These are phyloP conservation scores for Lepidotrigona ventralis DNA, from an alignment of 1,140 invertebrate genomes.

Conservation along the genomic window DNA sequence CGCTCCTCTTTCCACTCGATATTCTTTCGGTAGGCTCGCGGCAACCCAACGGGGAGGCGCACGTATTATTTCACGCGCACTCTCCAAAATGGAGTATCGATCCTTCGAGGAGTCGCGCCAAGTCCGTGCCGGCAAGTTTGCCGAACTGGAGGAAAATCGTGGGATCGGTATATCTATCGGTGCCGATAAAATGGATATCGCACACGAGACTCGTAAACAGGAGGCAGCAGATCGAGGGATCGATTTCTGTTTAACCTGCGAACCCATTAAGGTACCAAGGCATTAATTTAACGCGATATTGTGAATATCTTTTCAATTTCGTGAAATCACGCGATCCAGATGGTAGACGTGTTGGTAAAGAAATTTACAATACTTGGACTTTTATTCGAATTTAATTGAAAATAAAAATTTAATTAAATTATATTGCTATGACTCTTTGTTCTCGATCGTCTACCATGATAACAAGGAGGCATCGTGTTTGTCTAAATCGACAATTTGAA, in stretches of 20 bases:
- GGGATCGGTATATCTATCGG: background rate
- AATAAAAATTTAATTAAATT: too few relatives aligned
- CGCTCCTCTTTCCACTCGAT: background rate
- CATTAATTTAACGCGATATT: too few relatives aligned
- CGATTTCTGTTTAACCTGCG: background rate
- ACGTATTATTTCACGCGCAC: slow-evolving; percentile 17
- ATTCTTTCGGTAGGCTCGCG: background rate
- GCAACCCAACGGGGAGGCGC: background rate
- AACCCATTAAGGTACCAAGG: too few relatives aligned
- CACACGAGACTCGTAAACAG: background rate
- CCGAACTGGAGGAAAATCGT: background rate
- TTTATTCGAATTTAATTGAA: too few relatives aligned
- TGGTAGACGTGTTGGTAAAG: too few relatives aligned
- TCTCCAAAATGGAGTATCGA: slow-evolving; percentile 18
- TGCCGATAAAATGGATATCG: background rate
- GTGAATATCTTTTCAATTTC: too few relatives aligned
- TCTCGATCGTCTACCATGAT: too few relatives aligned
- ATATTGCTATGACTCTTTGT: too few relatives aligned
- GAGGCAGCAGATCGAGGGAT: background rate
- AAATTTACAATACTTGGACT: too few relatives aligned
- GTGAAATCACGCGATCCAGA: too few relatives aligned
- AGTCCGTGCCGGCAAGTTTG: background rate
- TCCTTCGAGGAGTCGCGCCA: background rate
- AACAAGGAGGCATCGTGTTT: too few relatives aligned
- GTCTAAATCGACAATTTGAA: too few relatives aligned